Evolutionary conservation across 2,888 invertebrate species (phyloP), one percentile per base, ranked within the genome.

Genomic region (Zhengitettix transpicula): DNA sequence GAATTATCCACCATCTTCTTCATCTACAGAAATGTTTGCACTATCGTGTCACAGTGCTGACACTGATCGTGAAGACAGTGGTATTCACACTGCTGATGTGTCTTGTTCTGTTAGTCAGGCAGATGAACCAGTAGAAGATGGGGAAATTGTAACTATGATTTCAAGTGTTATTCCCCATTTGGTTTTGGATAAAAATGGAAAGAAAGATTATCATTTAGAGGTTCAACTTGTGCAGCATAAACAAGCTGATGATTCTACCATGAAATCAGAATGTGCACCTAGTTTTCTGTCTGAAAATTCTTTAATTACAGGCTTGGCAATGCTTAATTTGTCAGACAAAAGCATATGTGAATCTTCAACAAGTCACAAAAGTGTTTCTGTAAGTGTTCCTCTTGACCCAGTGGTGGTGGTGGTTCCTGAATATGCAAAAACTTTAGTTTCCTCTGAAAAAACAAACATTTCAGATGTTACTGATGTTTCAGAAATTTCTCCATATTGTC

Each of bases 81-180:
- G 86, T 3, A 85, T 87, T 63, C 88, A 89, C 66, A 84, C 87
- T 9, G 87, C 87, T 3, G 84, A 87, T 69, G 88, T 85, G 59
- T 87, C 86, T 17, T 85, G 85, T 67, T 84, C 82, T 42, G 81
- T 81, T 28, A 81, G 81, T 67, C 87, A 87, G 67, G 83, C 85
- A 56, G 87, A 87, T 70, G 86, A 87, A 66, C 81, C 83, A 17
- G 81, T 81, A 58, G 85, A 85, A 52, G 65, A 67, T 55, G 67
- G 69, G 17, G 70, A 68, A 54, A 70, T 70, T 9, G 71, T 51
- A 40, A 17, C 52, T 11, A 54, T 55, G 52, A 58, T 58, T 53
- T 42, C 62, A 54, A 47, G 59, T 59, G 47, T 60, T 2, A 55
- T 54, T 10, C 60, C 60, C n/a, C 57, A 53, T 17, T 41, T 60